These are phyloP conservation scores for Drosophila kohkoa DNA, from an alignment of 1,140 invertebrate species.

Conservation along the genomic window DNA sequence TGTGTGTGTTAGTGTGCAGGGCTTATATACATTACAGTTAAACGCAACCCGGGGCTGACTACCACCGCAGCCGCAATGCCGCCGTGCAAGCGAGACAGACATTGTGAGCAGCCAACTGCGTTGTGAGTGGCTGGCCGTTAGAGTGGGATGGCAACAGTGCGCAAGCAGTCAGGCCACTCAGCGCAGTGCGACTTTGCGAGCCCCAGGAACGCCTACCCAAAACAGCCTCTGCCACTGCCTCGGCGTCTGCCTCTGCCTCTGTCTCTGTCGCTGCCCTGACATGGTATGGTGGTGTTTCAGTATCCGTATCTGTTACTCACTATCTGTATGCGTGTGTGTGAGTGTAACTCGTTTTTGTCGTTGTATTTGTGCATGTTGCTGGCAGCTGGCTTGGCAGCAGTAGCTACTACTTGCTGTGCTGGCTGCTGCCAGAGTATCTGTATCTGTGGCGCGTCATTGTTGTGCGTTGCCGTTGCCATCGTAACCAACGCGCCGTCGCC, in stretches of 20 bases:
- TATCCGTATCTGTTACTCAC: slow-evolving; percentile 54
- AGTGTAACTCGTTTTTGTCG: slow-evolving; percentile 64
- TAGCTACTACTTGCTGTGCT: slow-evolving; percentile 48
- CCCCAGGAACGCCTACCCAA: slow-evolving; percentile 55
- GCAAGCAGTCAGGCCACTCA: slow-evolving; percentile 51
- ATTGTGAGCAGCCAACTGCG: background rate
- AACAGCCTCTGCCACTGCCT: slow-evolving; percentile 25
- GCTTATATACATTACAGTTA: slow-evolving; percentile 81
- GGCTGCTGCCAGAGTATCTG: slow-evolving; percentile 79
- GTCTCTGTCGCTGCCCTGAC: slow-evolving; percentile 13
- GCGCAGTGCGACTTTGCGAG: slow-evolving; percentile 31
- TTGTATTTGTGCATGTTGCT: slow-evolving; percentile 20
- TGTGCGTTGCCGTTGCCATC: slow-evolving; percentile 62
- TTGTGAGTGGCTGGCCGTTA: background rate
- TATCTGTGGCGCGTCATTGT: slow-evolving; percentile 82
- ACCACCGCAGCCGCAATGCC: slow-evolving; percentile 57
- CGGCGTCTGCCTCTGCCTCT: slow-evolving; percentile 1
- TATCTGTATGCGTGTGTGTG: slow-evolving; percentile 21
- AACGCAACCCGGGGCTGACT: slow-evolving; percentile 66
- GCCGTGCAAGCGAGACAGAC: slow-evolving; percentile 38
- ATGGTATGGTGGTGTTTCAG: slow-evolving; percentile 69
- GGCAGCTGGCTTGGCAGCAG: slow-evolving; percentile 60
- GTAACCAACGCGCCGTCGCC: slow-evolving; percentile 46
- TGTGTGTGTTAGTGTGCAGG: slow-evolving; percentile 41
- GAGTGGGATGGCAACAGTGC: slow-evolving; percentile 46